phyloP scores from a whole-genome alignment of 2,113 vertebrate species.

The Neodon shergylaensis region DNA sequence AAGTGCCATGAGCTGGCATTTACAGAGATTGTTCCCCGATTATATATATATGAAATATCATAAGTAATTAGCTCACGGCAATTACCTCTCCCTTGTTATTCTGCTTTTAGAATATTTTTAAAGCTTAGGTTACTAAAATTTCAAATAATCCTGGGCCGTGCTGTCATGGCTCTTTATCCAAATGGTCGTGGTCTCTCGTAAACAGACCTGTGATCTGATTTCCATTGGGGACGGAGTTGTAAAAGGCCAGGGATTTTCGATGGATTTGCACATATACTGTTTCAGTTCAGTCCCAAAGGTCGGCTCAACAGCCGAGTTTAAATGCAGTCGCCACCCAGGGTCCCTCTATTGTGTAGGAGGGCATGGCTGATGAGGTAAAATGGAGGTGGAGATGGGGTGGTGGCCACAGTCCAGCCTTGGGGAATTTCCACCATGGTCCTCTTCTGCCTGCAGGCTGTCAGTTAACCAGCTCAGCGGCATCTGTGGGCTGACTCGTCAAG shows the following conservation, averaged over 20 bases:
- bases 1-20: constrained; percentile 72
- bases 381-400: not conserved
- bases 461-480: constrained; percentile 87
- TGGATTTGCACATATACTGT: constrained; percentile 98
- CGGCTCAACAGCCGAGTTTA: constrained; percentile 87
- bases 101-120: constrained; percentile 88
- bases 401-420: constrained; percentile 66
- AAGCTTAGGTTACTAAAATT: constrained; percentile 90
- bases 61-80: constrained; percentile 87
- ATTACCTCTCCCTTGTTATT: constrained; percentile 89
- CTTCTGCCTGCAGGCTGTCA: constrained; percentile 82
- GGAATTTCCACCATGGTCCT: constrained; percentile 86
- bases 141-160: constrained; percentile 85
- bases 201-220: constrained; percentile 95
- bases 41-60: constrained; percentile 85
- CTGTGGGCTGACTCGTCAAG: constrained; percentile 84
- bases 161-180: constrained; percentile 92
- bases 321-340: constrained; percentile 88
- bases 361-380: constrained; percentile 67
- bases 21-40: constrained; percentile 78
- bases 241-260: constrained; percentile 92
- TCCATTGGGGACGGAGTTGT: constrained; percentile 90
- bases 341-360: constrained; percentile 66
- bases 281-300: constrained; percentile 95
- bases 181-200: constrained; percentile 91